These are phyloP conservation scores for Ditylenchus weischeri DNA, from an alignment of 2,888 invertebrate genomes.

Conservation along the genomic window DNA sequence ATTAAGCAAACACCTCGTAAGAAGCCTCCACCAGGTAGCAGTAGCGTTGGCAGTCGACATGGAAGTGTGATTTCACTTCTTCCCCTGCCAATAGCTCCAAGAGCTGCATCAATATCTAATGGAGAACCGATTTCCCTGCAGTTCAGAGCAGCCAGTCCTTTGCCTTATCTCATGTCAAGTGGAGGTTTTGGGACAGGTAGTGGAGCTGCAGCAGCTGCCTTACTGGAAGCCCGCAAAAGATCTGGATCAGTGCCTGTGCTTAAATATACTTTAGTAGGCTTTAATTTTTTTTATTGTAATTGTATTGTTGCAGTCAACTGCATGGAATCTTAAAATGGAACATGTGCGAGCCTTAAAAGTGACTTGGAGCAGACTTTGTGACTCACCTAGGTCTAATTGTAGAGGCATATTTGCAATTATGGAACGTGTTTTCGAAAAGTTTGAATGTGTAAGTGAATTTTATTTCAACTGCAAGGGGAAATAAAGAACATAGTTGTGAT, in stretches of 20 bases:
- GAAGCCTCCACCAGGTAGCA: neutral
- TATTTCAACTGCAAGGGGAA: neutral
- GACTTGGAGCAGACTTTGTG: slow-evolving; percentile 54
- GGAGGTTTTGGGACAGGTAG: neutral
- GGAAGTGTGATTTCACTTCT: slow-evolving; percentile 3
- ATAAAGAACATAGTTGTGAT: too few species aligned
- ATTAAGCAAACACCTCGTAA: neutral
- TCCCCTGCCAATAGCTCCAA: slow-evolving; percentile 1
- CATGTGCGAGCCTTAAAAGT: slow-evolving; percentile 49
- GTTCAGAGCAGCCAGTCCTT: neutral
- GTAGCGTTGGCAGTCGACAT: neutral
- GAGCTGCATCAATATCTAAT: neutral
- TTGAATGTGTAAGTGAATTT: slow-evolving; percentile 44
- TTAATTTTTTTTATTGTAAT: neutral
- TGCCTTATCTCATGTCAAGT: neutral
- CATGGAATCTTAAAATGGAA: slow-evolving; percentile 48
- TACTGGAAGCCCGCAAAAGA: slow-evolving; percentile 20
- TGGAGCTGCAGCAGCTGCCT: slow-evolving; percentile 9
- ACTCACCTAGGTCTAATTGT: slow-evolving; percentile 51
- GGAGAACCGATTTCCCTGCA: slow-evolving; percentile 3
- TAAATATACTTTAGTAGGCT: slow-evolving; percentile 29
- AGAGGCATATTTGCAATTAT: slow-evolving; percentile 53
- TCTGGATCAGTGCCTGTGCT: slow-evolving; percentile 33
- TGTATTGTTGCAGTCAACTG: slow-evolving; percentile 38
- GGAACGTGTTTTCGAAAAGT: slow-evolving; percentile 53